These are phyloP conservation scores for Coenobita brevimanus DNA, from an alignment of 1,140 invertebrate species.

Conservation along the genomic window DNA sequence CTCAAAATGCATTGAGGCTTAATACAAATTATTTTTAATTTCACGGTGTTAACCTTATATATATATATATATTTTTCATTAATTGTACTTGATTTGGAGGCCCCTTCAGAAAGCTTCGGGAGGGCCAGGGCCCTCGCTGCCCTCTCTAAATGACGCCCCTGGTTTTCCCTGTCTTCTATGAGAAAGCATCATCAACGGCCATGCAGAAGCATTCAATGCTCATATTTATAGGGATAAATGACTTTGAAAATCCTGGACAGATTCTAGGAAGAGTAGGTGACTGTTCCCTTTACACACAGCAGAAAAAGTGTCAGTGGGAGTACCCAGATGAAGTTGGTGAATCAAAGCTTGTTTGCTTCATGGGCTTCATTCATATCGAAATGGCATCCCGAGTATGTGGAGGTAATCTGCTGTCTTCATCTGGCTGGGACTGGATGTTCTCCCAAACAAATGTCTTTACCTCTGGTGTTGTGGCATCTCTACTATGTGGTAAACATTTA, in stretches of 20 bases:
- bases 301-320: conserved; percentile 9
- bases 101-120: no score
- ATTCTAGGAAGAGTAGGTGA: not conserved
- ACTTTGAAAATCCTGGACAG: not conserved
- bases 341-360: not conserved
- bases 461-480: not conserved
- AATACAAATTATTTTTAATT: no score
- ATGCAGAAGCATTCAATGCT: conserved; percentile 15
- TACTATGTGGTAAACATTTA: not conserved
- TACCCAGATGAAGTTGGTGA: conserved; percentile 1
- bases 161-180: not conserved
- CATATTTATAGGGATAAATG: not conserved
- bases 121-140: no score
- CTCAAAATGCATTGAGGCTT: no score
- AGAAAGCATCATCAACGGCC: conserved; percentile 3
- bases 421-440: conserved; percentile 1
- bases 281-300: not conserved
- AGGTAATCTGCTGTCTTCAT: not conserved
- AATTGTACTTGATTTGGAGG: no score
- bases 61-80: no score
- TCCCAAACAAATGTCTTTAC: conserved; percentile 8
- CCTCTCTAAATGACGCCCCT: no score
- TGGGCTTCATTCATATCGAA: not conserved
- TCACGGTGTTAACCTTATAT: no score
- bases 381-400: not conserved